These are phyloP conservation scores for Felis catus DNA, from an alignment of 2,113 vertebrate genomes.

Conservation along the genomic window F.catus_Fca126_mat1.0 CM031417.1:49472001-49472500, in stretches of 20 bases:
- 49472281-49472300: background rate
- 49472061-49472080: background rate
- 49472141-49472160: no score
- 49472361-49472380: background rate
- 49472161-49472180: no score
- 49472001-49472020: background rate
- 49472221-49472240: no score
- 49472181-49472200: no score
- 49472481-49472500: background rate
- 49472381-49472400: background rate
- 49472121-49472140: no score
- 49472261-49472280: no score
- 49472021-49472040: background rate
- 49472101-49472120: no score
- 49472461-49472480: background rate
- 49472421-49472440: background rate
- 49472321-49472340: background rate
- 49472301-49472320: background rate
- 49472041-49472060: background rate
- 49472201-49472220: no score
- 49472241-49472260: no score
- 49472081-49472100: no score
- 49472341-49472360: background rate
- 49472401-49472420: background rate
- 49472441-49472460: background rate